These are phyloP conservation scores for Arnoldichthys spilopterus DNA, from an alignment of 2,797 vertebrate genomes.

Conservation along the genomic window DNA sequence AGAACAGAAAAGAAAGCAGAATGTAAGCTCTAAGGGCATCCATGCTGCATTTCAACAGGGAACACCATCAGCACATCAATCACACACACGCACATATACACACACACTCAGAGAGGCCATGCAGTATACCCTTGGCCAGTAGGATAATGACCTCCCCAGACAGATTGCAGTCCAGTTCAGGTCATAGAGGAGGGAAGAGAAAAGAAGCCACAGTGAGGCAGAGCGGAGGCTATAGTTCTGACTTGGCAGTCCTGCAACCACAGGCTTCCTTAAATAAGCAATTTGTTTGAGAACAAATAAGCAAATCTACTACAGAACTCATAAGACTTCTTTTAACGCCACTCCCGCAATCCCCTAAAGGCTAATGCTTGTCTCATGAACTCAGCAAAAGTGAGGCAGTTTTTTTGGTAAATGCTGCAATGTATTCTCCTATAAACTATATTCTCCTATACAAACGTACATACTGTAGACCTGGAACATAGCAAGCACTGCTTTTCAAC, in stretches of 20 bases:
- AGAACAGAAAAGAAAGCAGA: neutral
- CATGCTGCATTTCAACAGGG: slow-evolving; percentile 27
- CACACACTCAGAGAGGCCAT: neutral
- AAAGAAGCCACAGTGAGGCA: neutral
- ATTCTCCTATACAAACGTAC: too few species aligned
- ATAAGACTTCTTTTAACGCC: too few species aligned
- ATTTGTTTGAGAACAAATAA: neutral
- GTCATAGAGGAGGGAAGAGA: slow-evolving; percentile 29
- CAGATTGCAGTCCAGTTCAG: slow-evolving; percentile 39
- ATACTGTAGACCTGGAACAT: too few species aligned
- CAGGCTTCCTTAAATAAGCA: neutral
- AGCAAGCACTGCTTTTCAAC: too few species aligned
- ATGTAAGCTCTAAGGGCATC: slow-evolving; percentile 15
- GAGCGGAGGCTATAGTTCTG: neutral
- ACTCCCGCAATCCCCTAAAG: too few species aligned
- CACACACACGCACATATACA: slow-evolving; percentile 25
- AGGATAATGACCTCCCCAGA: slow-evolving; percentile 58
- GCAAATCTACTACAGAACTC: neutral
- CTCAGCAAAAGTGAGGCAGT: too few species aligned
- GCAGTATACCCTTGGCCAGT: slow-evolving; percentile 26
- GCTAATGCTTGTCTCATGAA: too few species aligned
- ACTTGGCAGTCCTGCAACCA: neutral
- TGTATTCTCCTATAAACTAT: too few species aligned
- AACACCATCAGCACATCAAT: slow-evolving; percentile 27
- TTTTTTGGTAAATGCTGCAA: too few species aligned